phyloP scores from a whole-genome alignment of 2,888 invertebrate genomes.

The Volucella inflata region DNA sequence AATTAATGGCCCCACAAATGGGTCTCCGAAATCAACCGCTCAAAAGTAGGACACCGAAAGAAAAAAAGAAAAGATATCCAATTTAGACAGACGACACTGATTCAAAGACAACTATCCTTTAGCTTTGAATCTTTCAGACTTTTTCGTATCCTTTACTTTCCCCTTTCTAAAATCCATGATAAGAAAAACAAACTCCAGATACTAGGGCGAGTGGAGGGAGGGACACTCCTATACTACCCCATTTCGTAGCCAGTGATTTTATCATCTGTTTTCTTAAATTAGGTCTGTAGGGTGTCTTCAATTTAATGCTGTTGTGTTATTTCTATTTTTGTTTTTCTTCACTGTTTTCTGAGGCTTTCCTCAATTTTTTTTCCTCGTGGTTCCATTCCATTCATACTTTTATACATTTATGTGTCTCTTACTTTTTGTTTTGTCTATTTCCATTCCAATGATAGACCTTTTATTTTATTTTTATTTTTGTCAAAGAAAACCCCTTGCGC shows the following conservation, averaged over 20 bases:
- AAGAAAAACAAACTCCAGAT: not conserved
- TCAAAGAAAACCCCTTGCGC: not conserved
- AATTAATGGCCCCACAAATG: conserved; percentile 30
- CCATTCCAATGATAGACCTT: conserved; percentile 2
- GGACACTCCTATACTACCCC: not conserved
- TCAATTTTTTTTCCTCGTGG: not conserved
- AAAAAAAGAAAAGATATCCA: conserved; percentile 26
- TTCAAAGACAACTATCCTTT: conserved; percentile 25
- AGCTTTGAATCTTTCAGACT: not conserved
- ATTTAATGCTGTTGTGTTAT: conserved; percentile 32
- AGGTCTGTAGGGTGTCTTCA: conserved; percentile 46
- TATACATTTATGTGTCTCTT: not conserved
- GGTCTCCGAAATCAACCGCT: conserved; percentile 17
- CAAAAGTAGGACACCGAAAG: conserved; percentile 27
- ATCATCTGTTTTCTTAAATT: conserved; percentile 31
- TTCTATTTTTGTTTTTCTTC: not conserved
- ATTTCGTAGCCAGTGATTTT: conserved; percentile 24
- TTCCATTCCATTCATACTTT: conserved; percentile 19
- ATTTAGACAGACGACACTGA: conserved; percentile 14
- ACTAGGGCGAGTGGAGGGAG: not conserved
- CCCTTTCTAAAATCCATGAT: not conserved
- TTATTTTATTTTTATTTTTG: conserved; percentile 4
- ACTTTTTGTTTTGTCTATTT: not conserved
- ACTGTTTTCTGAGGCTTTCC: not conserved
- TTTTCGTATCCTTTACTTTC: not conserved